phyloP scores from a whole-genome alignment of 2,888 invertebrate species.

The Lamellibrachia satsuma region DNA sequence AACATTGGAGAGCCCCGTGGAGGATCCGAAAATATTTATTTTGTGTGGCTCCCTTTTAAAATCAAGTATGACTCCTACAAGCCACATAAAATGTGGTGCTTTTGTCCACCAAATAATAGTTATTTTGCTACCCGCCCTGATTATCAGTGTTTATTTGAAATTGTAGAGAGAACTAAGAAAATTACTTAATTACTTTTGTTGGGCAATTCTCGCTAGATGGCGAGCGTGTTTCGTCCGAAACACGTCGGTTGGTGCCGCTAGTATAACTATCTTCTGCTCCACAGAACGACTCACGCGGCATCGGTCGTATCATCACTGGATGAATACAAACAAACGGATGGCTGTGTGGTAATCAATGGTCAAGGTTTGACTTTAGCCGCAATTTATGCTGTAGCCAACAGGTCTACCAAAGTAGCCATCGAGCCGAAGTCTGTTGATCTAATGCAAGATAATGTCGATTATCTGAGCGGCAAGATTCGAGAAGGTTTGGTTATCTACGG shows the following conservation, averaged over 20 bases:
- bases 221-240: no score
- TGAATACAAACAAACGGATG: background rate
- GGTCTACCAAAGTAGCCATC: constrained; percentile 17
- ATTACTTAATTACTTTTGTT: no score
- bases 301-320: background rate
- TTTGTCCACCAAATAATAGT: no score
- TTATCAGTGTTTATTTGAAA: no score
- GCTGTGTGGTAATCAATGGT: background rate
- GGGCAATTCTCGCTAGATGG: no score
- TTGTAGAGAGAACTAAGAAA: no score
- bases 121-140: no score
- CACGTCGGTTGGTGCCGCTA: background rate
- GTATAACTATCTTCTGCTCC: background rate
- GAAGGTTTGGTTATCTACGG: constrained; percentile 42
- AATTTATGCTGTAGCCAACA: constrained; percentile 21
- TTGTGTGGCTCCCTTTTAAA: no score
- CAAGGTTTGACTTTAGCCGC: constrained; percentile 18
- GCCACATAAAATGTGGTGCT: no score
- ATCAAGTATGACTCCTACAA: no score
- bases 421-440: background rate
- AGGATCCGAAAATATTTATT: no score
- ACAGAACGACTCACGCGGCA: background rate
- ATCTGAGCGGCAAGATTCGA: constrained; percentile 32
- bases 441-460: constrained; percentile 34
- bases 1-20: no score